Conservation (phyloP, 2,797 vertebrate species). For the Aeoliscus strigatus region DNA sequence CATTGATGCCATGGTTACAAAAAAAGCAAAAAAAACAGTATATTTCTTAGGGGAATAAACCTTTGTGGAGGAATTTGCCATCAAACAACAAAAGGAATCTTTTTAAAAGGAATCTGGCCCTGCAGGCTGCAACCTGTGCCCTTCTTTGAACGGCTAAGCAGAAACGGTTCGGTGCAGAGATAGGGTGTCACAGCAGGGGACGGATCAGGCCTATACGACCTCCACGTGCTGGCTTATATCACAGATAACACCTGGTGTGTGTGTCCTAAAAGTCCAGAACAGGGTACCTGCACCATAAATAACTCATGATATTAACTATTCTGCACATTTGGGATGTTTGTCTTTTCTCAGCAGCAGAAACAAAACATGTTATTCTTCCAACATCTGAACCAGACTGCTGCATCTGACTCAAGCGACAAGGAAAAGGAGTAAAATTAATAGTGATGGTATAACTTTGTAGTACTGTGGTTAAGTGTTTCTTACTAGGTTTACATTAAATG, state of each 20-base stretch:
- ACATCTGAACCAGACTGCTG: too few relatives aligned
- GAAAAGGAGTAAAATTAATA: too few relatives aligned
- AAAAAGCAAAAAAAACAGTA: conserved; percentile 37
- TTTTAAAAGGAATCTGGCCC: conserved; percentile 61
- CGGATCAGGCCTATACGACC: conserved; percentile 43
- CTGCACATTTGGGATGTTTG: too few relatives aligned
- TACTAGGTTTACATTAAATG: too few relatives aligned
- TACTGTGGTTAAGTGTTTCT: too few relatives aligned
- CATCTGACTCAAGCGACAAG: too few relatives aligned
- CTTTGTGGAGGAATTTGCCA: conserved; percentile 59
- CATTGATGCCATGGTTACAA: conserved; percentile 23
- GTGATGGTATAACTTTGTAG: too few relatives aligned
- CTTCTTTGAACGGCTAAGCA: conserved; percentile 65
- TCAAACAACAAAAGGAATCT: conserved; percentile 50
- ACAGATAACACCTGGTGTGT: conserved; percentile 58
- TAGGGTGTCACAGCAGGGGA: conserved; percentile 59
- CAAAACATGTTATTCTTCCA: too few relatives aligned
- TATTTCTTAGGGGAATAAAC: conserved; percentile 37
- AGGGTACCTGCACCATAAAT: conserved; percentile 40
- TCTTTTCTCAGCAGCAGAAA: too few relatives aligned
- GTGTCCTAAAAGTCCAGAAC: conserved; percentile 44
- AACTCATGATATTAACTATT: too few relatives aligned
- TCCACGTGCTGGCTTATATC: conserved; percentile 38
- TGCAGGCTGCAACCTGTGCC: conserved; percentile 50
- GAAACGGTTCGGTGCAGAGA: conserved; percentile 59